A percentile compares a stretch with the other conserved stretches of the same genome.
These are phyloP conservation scores for Plecotus auritus DNA, from an alignment of 2,113 vertebrate genomes.

Conservation along the genomic window DNA sequence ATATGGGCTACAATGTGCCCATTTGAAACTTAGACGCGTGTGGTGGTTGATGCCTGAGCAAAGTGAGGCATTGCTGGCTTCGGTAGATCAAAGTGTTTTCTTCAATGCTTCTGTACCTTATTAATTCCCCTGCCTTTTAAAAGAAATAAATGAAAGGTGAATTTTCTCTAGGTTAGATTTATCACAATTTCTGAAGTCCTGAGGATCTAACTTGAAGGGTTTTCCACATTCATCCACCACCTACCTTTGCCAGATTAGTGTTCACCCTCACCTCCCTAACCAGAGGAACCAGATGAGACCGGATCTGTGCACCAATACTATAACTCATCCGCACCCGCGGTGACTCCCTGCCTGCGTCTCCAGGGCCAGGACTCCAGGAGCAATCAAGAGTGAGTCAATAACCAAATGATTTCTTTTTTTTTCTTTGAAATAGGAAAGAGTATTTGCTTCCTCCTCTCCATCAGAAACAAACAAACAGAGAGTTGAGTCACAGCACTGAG, in stretches of 20 bases:
- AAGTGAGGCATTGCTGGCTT: background rate
- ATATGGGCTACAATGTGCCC: background rate
- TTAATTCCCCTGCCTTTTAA: background rate
- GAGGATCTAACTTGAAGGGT: background rate
- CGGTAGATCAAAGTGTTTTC: background rate
- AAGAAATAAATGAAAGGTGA: background rate
- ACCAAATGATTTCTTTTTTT: background rate
- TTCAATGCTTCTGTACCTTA: background rate
- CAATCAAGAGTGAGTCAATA: background rate
- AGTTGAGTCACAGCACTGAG: background rate
- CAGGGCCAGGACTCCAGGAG: background rate
- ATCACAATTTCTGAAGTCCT: slow-evolving; percentile 2
- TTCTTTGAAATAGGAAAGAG: slow-evolving; percentile 7
- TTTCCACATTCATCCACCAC: background rate
- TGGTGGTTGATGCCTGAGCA: background rate
- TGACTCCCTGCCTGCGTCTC: background rate
- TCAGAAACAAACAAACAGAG: background rate
- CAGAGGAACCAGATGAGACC: background rate
- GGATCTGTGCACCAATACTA: background rate
- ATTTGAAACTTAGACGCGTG: background rate
- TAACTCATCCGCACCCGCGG: background rate
- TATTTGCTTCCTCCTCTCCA: background rate
- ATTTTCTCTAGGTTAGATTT: background rate
- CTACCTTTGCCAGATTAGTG: background rate
- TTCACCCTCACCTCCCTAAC: background rate